phyloP scores from a whole-genome alignment of 1,140 invertebrate species.

The Neotoxoptera formosana region DNA sequence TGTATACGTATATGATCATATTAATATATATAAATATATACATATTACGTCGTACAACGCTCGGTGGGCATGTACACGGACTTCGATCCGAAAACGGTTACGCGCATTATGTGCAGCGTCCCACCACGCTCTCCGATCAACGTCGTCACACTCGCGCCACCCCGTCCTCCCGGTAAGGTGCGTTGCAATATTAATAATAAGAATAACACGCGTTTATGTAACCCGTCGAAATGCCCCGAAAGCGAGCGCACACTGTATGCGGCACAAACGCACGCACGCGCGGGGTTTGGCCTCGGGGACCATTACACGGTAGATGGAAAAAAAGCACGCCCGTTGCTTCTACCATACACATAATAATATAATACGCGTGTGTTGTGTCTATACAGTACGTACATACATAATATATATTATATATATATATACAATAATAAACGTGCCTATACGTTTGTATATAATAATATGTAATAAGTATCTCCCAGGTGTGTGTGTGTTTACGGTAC shows the following conservation, averaged over 20 bases:
- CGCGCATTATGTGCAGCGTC: neutral
- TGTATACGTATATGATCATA: neutral
- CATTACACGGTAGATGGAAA: neutral
- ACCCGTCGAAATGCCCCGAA: slow-evolving; percentile 11
- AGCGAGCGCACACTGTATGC: neutral
- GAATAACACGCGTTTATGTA: neutral
- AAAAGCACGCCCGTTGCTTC: slow-evolving; percentile 17
- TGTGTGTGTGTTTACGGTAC: neutral
- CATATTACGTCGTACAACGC: neutral
- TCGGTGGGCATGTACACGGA: neutral
- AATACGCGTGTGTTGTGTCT: neutral
- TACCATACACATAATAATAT: neutral
- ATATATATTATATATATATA: too few relatives aligned
- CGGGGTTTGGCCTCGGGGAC: neutral
- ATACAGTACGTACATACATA: neutral
- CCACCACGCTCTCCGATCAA: neutral
- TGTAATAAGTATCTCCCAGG: neutral
- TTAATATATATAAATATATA: too few relatives aligned
- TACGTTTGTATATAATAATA: neutral
- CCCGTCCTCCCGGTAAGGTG: neutral
- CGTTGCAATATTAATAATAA: neutral
- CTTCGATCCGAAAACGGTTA: slow-evolving; percentile 16
- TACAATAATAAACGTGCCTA: neutral
- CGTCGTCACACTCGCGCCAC: neutral
- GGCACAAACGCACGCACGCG: neutral